phyloP scores from a whole-genome alignment of 2,113 vertebrate genomes.

The Eulacestoma nigropectus region DNA sequence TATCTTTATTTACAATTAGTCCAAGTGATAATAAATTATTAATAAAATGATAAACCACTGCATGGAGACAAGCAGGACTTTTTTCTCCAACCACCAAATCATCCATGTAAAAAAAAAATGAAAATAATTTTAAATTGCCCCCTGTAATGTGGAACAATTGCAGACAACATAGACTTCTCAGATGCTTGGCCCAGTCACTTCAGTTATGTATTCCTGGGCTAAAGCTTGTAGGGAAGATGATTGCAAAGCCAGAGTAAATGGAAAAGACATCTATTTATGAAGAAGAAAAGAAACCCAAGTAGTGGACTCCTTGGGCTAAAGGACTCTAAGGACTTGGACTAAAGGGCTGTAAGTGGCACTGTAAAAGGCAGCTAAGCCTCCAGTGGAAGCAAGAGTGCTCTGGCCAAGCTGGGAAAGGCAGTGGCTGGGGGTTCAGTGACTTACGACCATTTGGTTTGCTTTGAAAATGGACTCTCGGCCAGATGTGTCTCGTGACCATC shows the following conservation, averaged over 20 bases:
- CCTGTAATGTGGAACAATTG: neutral
- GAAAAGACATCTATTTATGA: neutral
- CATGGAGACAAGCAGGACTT: neutral
- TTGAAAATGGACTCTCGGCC: neutral
- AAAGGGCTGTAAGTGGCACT: neutral
- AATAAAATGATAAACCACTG: neutral
- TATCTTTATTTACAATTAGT: neutral
- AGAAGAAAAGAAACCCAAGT: neutral
- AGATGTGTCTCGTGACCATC: neutral
- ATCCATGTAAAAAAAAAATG: neutral
- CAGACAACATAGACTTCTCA: neutral
- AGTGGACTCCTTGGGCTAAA: neutral
- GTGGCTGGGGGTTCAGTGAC: neutral
- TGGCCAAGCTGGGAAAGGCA: neutral
- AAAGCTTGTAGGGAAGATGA: neutral
- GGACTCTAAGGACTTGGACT: neutral
- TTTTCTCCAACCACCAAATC: neutral
- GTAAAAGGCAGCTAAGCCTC: neutral
- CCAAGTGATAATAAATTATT: neutral
- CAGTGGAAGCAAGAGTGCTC: neutral
- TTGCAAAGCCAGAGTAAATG: neutral
- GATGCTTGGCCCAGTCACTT: neutral
- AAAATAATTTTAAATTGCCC: neutral
- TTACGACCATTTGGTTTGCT: neutral
- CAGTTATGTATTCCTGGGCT: neutral